phyloP scores from a whole-genome alignment of 2,113 vertebrate genomes.

The Ctenomys sociabilis region DNA sequence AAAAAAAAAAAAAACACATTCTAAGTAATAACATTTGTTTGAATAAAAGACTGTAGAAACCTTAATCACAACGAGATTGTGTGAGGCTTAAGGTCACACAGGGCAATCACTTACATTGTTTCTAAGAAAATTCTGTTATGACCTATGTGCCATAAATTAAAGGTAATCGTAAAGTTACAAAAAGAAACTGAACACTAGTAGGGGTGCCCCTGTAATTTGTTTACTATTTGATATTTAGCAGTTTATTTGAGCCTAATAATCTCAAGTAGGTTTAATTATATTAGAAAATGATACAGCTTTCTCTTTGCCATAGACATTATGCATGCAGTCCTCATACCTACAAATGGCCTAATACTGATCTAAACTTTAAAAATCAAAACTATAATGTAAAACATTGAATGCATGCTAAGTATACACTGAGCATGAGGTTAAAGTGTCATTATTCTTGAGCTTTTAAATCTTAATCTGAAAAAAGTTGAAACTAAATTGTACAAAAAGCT shows the following conservation, averaged over 20 bases:
- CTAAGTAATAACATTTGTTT: neutral
- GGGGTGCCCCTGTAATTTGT: neutral
- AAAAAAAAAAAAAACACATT: too few species aligned
- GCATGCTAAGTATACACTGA: neutral
- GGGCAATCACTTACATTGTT: neutral
- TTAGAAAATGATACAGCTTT: neutral
- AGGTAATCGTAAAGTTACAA: conserved; percentile 7
- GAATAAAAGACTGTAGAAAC: neutral
- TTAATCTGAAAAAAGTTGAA: conserved; percentile 31
- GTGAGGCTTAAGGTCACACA: neutral
- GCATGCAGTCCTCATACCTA: neutral
- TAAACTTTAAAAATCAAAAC: conserved; percentile 22
- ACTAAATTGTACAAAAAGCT: neutral
- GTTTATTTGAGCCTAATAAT: neutral
- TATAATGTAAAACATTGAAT: neutral
- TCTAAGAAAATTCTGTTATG: neutral
- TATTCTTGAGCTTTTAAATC: conserved; percentile 12
- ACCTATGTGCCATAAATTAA: neutral
- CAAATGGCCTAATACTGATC: neutral
- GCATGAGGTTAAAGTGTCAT: neutral
- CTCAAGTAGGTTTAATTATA: neutral
- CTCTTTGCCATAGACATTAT: neutral
- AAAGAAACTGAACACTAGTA: neutral
- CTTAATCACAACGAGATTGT: conserved; percentile 33
- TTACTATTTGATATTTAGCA: neutral